Percentiles rank a stretch among this genome's conserved stretches.
Conservation (phyloP, 2,797 vertebrate species). For the Diplodus puntazzo region DNA sequence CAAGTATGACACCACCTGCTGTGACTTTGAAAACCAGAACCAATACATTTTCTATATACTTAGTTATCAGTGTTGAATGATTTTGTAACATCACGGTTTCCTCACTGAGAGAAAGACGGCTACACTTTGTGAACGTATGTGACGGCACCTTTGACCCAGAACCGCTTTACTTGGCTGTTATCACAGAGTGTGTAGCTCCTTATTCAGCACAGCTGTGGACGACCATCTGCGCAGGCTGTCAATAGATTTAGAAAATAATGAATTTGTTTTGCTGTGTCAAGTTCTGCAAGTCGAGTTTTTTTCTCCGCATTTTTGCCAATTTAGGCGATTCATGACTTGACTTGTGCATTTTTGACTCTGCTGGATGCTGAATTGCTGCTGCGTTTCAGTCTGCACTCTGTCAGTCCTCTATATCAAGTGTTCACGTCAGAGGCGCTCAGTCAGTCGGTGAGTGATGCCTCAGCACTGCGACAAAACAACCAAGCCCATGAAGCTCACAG, state of each 20-base stretch:
- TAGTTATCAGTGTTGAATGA: neutral
- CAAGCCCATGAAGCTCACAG: neutral
- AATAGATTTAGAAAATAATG: neutral
- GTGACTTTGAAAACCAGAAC: no score
- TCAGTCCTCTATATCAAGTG: neutral
- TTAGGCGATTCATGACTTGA: neutral
- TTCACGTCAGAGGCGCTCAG: neutral
- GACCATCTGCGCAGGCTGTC: neutral
- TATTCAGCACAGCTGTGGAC: conserved; percentile 6
- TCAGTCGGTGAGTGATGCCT: conserved; percentile 13
- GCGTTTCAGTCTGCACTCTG: neutral
- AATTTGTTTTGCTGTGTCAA: conserved; percentile 6
- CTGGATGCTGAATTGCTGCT: neutral
- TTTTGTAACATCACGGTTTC: neutral
- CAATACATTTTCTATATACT: neutral
- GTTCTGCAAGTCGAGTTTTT: neutral
- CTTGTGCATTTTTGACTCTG: neutral
- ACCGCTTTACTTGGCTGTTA: neutral
- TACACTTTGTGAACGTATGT: neutral
- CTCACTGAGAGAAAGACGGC: neutral
- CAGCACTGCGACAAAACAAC: conserved; percentile 5
- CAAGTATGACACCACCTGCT: neutral
- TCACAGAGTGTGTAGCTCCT: neutral
- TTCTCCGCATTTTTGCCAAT: conserved; percentile 1
- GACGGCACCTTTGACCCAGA: neutral